Base-by-base conservation (phyloP, 1,140 invertebrate genomes). In the Bemisia tabaci region DNA sequence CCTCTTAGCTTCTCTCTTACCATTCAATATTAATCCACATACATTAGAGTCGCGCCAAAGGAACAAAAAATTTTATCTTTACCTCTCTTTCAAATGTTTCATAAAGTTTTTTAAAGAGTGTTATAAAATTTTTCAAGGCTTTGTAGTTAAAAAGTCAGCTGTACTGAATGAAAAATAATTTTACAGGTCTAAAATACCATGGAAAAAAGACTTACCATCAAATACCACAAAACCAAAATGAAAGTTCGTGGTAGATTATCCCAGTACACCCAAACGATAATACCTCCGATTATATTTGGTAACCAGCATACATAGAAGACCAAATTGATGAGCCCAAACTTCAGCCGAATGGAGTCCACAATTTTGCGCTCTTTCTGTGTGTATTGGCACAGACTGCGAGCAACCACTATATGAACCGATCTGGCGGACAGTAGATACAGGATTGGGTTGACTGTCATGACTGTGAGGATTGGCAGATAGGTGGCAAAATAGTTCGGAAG, bases 251-350 rank as follows among this genome's bases (percentile, higher is more conserved):
- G 88, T 63, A 90, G 78, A 67, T 85, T 77, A 69, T 85, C 84
- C 89, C 88, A 91, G 67, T 87, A 78, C 0, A 82, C 84, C 88
- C 89, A 91, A 5, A 92, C 72, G 12, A 91, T 73, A 62, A 90
- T 74, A 11, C 86, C 87, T 75, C 89, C 91, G 5, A 91, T 77
- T 22, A 92, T 74, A 78, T 92, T 92, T 12, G 90, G 89, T 59
- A 88, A 68, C 90, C 90, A 92, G 73, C 90, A 92, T 22, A 90
- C 68, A 73, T 89, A 91, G 76, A 90, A 92, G 1, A 85, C 87
- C 1, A 85, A 71, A 76, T 88, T 90, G 59, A 90, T 91, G 12
- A 87, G 76, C 17, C 83, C 83, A 77, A 91, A 92, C 77, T 65
- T 68, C 2, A 66, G 61, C 66, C 66, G 65, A 60, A 70, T 68